These are phyloP conservation scores for Acrocephalus scirpaceus DNA, from an alignment of 2,797 vertebrate species.

Conservation along the genomic window DNA sequence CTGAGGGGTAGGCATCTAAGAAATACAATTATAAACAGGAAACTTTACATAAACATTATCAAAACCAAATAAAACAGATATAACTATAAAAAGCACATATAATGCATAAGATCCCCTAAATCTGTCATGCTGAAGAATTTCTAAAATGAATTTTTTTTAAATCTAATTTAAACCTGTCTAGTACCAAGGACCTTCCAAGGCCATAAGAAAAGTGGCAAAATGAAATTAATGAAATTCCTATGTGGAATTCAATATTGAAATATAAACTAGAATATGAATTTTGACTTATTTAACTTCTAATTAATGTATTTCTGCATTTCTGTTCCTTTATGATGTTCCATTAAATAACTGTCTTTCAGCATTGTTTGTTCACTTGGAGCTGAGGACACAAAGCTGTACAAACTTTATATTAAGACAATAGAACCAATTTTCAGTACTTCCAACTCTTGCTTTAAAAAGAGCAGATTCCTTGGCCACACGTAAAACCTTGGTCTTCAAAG, in stretches of 20 bases:
- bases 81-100: neutral
- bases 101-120: neutral
- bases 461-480: neutral
- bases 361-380: neutral
- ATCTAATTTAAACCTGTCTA: neutral
- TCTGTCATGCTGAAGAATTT: neutral
- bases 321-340: neutral
- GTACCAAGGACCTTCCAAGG: neutral
- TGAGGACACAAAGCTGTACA: neutral
- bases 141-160: neutral
- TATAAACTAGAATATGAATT: neutral
- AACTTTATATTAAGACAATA: neutral
- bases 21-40: neutral
- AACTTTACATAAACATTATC: neutral
- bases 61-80: neutral
- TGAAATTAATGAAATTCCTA: neutral
- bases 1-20: neutral
- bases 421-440: neutral
- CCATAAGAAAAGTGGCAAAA: neutral
- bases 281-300: neutral
- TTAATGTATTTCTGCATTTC: neutral
- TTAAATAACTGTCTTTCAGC: neutral
- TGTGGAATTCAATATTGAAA: constrained; percentile 6
- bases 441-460: neutral
- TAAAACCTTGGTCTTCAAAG: neutral